These are phyloP conservation scores for Sorex araneus DNA, from an alignment of 2,113 vertebrate genomes.

Conservation along the genomic window DNA sequence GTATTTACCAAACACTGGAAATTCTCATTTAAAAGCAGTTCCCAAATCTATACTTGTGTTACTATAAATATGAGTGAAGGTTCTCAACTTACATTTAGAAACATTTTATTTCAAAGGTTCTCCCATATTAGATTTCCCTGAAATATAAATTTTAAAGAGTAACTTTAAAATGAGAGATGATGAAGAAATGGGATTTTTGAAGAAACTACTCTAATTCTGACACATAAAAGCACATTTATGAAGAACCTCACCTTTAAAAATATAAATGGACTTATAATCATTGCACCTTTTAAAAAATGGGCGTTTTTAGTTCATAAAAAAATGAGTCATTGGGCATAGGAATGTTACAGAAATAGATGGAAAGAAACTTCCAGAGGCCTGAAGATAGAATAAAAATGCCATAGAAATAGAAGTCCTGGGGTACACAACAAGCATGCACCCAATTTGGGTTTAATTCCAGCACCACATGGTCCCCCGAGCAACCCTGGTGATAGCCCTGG, in stretches of 20 bases:
- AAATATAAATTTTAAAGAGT: not conserved
- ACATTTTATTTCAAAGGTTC: not conserved
- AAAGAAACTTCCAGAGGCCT: too few species aligned
- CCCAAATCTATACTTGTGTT: not conserved
- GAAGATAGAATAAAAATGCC: too few species aligned
- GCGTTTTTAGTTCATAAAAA: not conserved
- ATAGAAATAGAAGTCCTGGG: too few species aligned
- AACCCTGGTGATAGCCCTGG: too few species aligned
- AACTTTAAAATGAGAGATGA: constrained; percentile 6
- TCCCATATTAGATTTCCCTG: not conserved
- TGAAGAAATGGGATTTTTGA: constrained; percentile 5
- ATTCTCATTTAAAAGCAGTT: not conserved
- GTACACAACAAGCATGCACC: too few species aligned
- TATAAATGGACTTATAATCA: not conserved
- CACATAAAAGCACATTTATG: not conserved
- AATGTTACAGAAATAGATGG: too few species aligned
- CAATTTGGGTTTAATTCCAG: too few species aligned
- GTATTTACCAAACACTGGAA: not conserved
- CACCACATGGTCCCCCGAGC: too few species aligned
- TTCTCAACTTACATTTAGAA: constrained; percentile 23
- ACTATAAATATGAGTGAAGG: not conserved
- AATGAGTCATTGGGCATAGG: too few species aligned
- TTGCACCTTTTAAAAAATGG: not conserved
- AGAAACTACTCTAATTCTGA: not conserved
- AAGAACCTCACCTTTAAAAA: not conserved